Evolutionary conservation across 2,888 invertebrate species (phyloP).

Genomic region (Adela reaumurella): DNA sequence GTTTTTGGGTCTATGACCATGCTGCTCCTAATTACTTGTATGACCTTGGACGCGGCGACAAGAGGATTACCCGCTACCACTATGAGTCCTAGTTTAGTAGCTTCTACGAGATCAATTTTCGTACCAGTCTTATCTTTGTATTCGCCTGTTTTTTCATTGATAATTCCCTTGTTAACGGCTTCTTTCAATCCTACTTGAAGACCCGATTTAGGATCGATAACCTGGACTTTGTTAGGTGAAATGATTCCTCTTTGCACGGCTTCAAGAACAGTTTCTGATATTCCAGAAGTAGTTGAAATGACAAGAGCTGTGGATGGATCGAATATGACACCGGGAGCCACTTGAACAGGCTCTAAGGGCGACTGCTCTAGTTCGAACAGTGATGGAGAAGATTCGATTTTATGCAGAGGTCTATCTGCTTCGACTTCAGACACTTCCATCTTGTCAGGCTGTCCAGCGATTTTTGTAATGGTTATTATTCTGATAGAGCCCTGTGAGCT

Average conservation of each 20-base stretch:
- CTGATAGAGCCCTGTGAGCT: slow-evolving; percentile 52
- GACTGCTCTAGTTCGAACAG: slow-evolving; percentile 22
- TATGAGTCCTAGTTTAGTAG: slow-evolving; percentile 74
- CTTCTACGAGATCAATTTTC: slow-evolving; percentile 66
- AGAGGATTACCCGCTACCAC: slow-evolving; percentile 73
- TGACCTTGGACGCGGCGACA: slow-evolving; percentile 65
- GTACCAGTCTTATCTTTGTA: slow-evolving; percentile 65
- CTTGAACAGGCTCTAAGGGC: slow-evolving; percentile 66
- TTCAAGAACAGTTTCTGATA: slow-evolving; percentile 67
- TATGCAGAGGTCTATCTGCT: neutral
- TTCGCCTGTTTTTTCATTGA: slow-evolving; percentile 68
- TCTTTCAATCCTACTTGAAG: slow-evolving; percentile 65
- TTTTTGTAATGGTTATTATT: slow-evolving; percentile 68
- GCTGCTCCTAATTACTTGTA: slow-evolving; percentile 60
- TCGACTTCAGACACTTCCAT: slow-evolving; percentile 62
- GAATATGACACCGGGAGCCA: slow-evolving; percentile 70
- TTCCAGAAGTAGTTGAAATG: slow-evolving; percentile 67
- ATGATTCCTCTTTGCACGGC: slow-evolving; percentile 76
- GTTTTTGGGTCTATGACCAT: slow-evolving; percentile 77
- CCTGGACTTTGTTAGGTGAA: slow-evolving; percentile 62
- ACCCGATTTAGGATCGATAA: slow-evolving; percentile 67
- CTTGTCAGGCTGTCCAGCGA: slow-evolving; percentile 67
- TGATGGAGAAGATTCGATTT: neutral
- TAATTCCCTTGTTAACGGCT: slow-evolving; percentile 71
- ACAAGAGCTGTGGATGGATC: slow-evolving; percentile 74